Evolutionary conservation across 2,113 vertebrate species (phyloP).

Genomic region (Notarius lentiginosus): DNA sequence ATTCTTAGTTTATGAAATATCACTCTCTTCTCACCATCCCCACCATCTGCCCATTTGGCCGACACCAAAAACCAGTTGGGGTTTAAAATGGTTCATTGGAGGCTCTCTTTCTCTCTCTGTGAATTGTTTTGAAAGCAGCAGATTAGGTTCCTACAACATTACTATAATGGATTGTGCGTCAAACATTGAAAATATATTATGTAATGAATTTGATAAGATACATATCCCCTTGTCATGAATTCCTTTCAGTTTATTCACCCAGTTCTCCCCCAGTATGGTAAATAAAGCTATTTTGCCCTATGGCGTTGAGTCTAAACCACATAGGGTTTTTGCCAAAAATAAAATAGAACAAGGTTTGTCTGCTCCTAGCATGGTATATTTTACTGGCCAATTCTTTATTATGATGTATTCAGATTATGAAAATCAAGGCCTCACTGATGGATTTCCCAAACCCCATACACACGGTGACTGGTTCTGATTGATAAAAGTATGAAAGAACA

Average conservation of each 20-base stretch:
- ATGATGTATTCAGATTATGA: not conserved
- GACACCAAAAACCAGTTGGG: not conserved
- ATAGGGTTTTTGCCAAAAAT: not conserved
- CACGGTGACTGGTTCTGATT: not conserved
- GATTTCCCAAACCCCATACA: not conserved
- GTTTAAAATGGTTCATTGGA: constrained; percentile 4
- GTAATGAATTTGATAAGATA: constrained; percentile 2
- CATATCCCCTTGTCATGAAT: not conserved
- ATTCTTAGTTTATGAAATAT: constrained; percentile 19
- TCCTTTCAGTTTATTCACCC: not conserved
- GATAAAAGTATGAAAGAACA: not conserved
- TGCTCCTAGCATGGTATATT: not conserved
- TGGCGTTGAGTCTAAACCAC: not conserved
- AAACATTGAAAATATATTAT: not conserved
- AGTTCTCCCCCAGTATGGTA: not conserved
- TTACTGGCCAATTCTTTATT: not conserved
- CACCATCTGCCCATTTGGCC: not conserved
- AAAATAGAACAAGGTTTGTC: not conserved
- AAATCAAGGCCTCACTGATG: not conserved
- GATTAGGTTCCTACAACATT: not conserved
- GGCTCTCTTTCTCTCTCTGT: not conserved
- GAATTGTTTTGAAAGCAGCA: not conserved
- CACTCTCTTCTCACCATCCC: not conserved
- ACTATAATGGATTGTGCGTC: not conserved
- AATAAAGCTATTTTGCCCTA: not conserved